Evolutionary conservation across 1,140 invertebrate genomes (phyloP).

Genomic region (Fopius arisanus): DNA sequence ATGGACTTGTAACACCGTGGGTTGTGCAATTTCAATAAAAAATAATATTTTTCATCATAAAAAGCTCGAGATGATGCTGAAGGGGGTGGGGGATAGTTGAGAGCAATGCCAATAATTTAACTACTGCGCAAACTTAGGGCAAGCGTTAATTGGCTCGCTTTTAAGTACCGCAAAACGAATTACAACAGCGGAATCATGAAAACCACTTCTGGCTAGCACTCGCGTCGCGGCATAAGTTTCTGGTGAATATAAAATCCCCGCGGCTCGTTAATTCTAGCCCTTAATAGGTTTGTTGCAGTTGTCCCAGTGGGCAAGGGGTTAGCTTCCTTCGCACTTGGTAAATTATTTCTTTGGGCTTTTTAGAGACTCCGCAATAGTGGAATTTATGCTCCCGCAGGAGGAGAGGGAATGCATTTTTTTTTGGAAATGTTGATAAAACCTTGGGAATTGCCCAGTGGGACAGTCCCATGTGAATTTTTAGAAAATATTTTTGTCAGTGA

Average conservation of each 20-base stretch:
- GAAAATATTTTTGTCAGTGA: no score
- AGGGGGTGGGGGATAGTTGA: not conserved
- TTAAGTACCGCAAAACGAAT: conserved; percentile 4
- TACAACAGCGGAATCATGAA: conserved; percentile 8
- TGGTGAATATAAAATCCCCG: not conserved
- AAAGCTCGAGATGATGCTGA: not conserved
- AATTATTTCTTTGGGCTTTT: not conserved
- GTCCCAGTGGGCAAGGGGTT: not conserved
- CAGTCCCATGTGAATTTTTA: no score
- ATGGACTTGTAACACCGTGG: not conserved
- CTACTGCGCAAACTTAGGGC: not conserved
- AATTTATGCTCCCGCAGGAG: not conserved
- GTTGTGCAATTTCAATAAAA: not conserved
- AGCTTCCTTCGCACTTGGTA: not conserved
- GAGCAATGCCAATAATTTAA: conserved; percentile 13
- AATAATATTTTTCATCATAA: not conserved
- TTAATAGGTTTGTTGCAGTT: not conserved
- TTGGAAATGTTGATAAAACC: no score
- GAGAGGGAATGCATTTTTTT: not conserved
- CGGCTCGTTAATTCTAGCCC: not conserved
- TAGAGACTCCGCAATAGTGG: not conserved
- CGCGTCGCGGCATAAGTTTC: not conserved
- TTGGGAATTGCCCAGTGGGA: no score
- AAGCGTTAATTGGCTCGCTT: conserved; percentile 12
- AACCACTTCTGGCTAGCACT: not conserved